These are phyloP conservation scores for Eolophus roseicapilla DNA, from an alignment of 2,113 vertebrate species.

Conservation along the genomic window DNA sequence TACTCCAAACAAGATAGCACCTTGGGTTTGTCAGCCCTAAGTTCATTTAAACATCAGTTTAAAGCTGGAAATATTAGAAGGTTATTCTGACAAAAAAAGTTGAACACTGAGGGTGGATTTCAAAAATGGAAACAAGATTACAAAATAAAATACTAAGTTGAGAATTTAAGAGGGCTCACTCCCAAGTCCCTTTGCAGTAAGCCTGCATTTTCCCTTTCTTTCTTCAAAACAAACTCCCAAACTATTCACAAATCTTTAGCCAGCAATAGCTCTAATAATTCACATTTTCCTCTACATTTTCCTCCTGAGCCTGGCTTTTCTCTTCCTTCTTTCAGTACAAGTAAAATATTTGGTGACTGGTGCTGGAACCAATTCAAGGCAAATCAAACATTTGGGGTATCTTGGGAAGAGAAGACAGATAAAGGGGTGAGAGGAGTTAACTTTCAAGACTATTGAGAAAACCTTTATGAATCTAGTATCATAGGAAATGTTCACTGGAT, in stretches of 20 bases:
- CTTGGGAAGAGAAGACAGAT: neutral
- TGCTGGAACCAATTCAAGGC: neutral
- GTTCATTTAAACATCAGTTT: neutral
- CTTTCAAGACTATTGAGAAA: neutral
- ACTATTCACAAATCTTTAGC: neutral
- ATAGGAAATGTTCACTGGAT: constrained; percentile 38
- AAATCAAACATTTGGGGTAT: neutral
- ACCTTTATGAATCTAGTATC: neutral
- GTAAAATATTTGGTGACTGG: neutral
- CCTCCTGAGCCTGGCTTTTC: neutral
- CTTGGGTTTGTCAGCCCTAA: neutral
- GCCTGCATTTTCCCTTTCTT: neutral
- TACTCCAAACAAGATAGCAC: neutral
- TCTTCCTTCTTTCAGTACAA: neutral
- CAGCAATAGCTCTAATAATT: neutral
- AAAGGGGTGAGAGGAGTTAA: neutral
- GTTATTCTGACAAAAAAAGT: neutral
- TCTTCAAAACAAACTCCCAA: neutral
- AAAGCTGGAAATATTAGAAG: neutral
- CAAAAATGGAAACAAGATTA: neutral
- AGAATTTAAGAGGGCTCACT: neutral
- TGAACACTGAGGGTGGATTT: neutral
- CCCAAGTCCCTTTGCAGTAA: neutral
- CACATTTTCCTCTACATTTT: neutral
- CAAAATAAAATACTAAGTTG: neutral